A percentile compares a stretch with the other conserved stretches of the same genome.
These are phyloP conservation scores for Calypte anna DNA, from an alignment of 2,113 vertebrate species.

Conservation along the genomic window DNA sequence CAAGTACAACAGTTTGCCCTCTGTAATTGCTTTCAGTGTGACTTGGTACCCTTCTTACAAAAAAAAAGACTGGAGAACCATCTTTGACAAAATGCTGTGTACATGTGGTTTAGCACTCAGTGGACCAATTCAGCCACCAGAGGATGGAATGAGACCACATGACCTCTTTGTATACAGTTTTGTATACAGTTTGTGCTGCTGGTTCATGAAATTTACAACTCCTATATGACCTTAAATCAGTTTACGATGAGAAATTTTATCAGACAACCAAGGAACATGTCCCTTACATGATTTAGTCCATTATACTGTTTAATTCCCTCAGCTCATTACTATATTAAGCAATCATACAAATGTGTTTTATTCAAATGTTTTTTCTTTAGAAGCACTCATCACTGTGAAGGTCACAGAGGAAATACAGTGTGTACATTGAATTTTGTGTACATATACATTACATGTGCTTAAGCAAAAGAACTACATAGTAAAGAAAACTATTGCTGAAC, in stretches of 20 bases:
- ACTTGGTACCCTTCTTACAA: background rate
- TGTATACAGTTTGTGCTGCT: background rate
- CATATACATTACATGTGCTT: background rate
- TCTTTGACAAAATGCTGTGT: background rate
- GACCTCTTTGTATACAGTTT: background rate
- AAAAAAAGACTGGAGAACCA: background rate
- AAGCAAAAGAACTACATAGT: background rate
- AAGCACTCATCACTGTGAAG: background rate
- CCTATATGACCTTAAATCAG: background rate
- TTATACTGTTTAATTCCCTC: background rate
- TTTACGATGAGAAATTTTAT: background rate
- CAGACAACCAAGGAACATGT: background rate
- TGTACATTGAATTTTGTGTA: no score
- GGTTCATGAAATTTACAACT: slow-evolving; percentile 3
- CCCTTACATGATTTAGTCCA: background rate
- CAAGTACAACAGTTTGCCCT: slow-evolving; percentile 53
- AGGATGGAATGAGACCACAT: background rate
- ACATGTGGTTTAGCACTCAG: background rate
- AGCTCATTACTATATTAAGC: background rate
- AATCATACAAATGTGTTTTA: background rate
- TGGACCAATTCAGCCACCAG: background rate
- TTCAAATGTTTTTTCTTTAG: background rate
- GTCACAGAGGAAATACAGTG: background rate
- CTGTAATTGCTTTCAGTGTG: slow-evolving; percentile 46
- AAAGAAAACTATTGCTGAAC: background rate